These are phyloP conservation scores for Hirtodrosophila cameraria DNA, from an alignment of 2,888 invertebrate genomes.

Conservation along the genomic window DNA sequence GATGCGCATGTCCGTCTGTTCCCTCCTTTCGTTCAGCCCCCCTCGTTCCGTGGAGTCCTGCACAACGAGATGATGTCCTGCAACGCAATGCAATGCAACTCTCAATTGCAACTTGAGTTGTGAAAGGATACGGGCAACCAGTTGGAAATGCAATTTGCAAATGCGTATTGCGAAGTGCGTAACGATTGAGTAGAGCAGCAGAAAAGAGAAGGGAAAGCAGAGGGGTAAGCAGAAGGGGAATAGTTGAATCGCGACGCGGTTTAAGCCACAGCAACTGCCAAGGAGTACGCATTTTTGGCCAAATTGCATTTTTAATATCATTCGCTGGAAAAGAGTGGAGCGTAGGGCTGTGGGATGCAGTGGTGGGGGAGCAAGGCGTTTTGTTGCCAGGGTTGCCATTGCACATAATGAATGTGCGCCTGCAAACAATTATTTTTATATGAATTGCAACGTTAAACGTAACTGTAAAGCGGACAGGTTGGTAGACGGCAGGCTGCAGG, in stretches of 20 bases:
- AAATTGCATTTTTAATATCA: slow-evolving; percentile 78
- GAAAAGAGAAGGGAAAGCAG: too few relatives aligned
- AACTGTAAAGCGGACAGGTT: slow-evolving; percentile 14
- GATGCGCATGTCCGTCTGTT: slow-evolving; percentile 59
- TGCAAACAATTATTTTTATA: slow-evolving; percentile 76
- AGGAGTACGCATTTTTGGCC: slow-evolving; percentile 38
- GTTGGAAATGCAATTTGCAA: slow-evolving; percentile 69
- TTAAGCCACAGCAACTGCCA: slow-evolving; percentile 18
- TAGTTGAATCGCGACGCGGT: slow-evolving; percentile 5
- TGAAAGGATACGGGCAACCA: slow-evolving; percentile 34
- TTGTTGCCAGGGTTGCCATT: slow-evolving; percentile 45
- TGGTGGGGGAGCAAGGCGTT: slow-evolving; percentile 2
- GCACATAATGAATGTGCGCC: slow-evolving; percentile 67
- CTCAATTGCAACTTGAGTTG: slow-evolving; percentile 50
- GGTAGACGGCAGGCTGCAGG: too few relatives aligned
- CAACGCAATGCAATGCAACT: slow-evolving; percentile 42
- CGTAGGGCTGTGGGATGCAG: too few relatives aligned
- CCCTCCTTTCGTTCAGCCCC: too few relatives aligned
- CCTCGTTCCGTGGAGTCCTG: too few relatives aligned
- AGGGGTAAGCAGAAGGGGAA: not conserved
- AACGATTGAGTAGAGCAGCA: slow-evolving; percentile 20
- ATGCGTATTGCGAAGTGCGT: slow-evolving; percentile 63
- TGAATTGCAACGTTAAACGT: slow-evolving; percentile 62
- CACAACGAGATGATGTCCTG: slow-evolving; percentile 27
- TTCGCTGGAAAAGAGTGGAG: slow-evolving; percentile 16